These are phyloP conservation scores for Pavo muticus DNA, from an alignment of 2,113 vertebrate species.

Conservation along the genomic window DNA sequence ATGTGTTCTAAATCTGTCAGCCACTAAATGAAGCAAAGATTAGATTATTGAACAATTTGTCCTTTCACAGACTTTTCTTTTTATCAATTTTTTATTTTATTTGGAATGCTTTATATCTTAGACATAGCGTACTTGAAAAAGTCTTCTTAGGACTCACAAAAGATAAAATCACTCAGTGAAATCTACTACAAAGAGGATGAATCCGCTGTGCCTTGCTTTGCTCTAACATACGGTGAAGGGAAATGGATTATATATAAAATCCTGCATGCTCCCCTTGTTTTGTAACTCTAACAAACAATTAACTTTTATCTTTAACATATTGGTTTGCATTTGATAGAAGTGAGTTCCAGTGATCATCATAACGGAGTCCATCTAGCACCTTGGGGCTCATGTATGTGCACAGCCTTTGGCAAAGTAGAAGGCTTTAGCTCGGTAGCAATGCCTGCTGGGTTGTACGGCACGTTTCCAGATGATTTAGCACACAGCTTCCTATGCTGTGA, in stretches of 20 bases:
- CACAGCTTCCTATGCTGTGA: neutral
- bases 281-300: neutral
- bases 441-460: neutral
- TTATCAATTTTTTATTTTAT: neutral
- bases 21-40: neutral
- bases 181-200: neutral
- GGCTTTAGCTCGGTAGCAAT: neutral
- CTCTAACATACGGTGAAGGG: neutral
- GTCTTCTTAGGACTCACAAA: neutral
- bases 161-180: neutral
- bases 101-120: neutral
- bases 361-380: neutral
- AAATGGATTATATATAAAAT: neutral
- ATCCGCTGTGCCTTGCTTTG: neutral
- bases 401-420: neutral
- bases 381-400: neutral
- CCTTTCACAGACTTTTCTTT: neutral
- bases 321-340: neutral
- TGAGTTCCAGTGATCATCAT: neutral
- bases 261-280: neutral
- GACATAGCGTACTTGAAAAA: neutral
- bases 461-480: constrained; percentile 38
- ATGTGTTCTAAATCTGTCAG: neutral
- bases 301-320: neutral
- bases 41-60: neutral